Evolutionary conservation across 2,888 invertebrate species (phyloP), one percentile per base, ranked within the genome.

Genomic region (Andrena trimmerana): DNA sequence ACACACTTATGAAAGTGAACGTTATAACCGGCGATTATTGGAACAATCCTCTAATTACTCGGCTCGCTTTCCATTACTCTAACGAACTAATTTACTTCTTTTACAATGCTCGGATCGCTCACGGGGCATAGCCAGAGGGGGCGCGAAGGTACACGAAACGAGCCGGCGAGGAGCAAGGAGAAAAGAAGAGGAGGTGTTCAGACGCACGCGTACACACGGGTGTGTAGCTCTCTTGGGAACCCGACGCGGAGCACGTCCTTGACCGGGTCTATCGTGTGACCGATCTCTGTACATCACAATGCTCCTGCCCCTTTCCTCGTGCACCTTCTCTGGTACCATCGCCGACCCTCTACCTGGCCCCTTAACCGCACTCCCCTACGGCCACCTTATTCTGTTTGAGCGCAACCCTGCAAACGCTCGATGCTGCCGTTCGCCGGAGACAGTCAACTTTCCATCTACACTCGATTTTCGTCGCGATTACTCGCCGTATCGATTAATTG

Each of bases 201-300:
- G 66, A 66, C 72, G 69, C 68, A 73, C 81, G 76, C 77, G 73
- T 74, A 62, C 68, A 81, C 78, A 27, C 75, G 60, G 73, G 71
- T 77, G 82, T 84, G 72, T 68, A 71, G 89, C 86, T 88, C 77
- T 88, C 92, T 91, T 93, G 93, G 92, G 93, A 93, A 89, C 92
- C 87, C 91, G 90, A 89, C 90, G 88, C 88, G 88, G 87, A 89
- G 89, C 91, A 90, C 92, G 93, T 93, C 93, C 93, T 93, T 93
- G 93, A 93, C 93, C 93, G 91, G 92, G 90, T 92, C 91, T 93
- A 93, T 93, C 93, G 93, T 93, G 93, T 92, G 93, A 93, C 93
- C 92, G 92, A 93, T 93, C 93, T 93, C 88, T 78, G 90, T 87
- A 87, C 92, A 93, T 92, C 93, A 92, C 92, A 93, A 93, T 93